Evolutionary conservation across 2,113 vertebrate species (phyloP).

Genomic region (Microcebus lehilahytsara): DNA sequence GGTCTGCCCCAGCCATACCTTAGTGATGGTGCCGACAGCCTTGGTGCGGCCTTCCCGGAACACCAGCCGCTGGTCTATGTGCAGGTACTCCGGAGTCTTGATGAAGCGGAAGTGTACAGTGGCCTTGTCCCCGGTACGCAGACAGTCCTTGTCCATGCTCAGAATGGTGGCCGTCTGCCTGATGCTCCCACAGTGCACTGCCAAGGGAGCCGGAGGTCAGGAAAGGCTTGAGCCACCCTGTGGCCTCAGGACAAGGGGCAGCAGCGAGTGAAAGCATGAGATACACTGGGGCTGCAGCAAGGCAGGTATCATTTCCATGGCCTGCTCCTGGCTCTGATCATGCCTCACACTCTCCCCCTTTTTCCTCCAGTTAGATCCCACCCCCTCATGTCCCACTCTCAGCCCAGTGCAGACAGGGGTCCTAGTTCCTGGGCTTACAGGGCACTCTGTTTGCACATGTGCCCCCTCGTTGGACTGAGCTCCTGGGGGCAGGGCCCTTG

Average conservation of each 20-base stretch:
- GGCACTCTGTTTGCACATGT: background rate
- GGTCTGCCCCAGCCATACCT: conserved; percentile 84
- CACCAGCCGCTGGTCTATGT: conserved; percentile 97
- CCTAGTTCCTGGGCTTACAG: background rate
- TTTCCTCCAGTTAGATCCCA: background rate
- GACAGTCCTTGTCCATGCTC: conserved; percentile 98
- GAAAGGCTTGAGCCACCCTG: background rate
- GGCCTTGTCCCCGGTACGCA: conserved; percentile 97
- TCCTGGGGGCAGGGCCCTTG: background rate
- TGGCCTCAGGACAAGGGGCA: background rate
- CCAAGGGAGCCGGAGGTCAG: conserved; percentile 6
- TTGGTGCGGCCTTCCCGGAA: conserved; percentile 99
- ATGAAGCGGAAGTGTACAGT: conserved; percentile 99
- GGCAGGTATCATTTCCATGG: background rate
- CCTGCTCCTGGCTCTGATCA: background rate
- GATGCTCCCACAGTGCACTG: conserved; percentile 99
- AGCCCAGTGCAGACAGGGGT: background rate
- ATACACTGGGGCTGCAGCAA: fast-evolving
- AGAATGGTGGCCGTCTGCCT: conserved; percentile 97
- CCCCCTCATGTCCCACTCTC: background rate
- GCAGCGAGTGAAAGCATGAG: background rate
- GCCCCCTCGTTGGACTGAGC: background rate
- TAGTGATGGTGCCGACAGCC: conserved; percentile 98
- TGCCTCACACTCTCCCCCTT: background rate
- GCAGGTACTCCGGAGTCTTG: conserved; percentile 97